These are phyloP conservation scores for Temnothorax longispinosus DNA, from an alignment of 1,140 invertebrate species.

Conservation along the genomic window DNA sequence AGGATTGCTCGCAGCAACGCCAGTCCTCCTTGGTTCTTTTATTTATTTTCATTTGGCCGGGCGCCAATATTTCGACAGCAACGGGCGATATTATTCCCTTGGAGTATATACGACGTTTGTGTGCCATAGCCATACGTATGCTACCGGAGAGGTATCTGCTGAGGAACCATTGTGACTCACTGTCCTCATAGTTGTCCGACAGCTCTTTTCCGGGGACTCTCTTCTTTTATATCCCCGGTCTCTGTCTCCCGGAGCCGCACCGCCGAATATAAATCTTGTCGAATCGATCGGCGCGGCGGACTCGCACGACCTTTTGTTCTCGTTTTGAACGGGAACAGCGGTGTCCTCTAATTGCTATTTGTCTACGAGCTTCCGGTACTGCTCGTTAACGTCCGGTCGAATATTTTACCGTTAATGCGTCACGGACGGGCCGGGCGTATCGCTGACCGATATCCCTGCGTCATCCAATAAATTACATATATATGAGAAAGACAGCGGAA, in stretches of 20 bases:
- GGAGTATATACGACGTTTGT: constrained; percentile 75
- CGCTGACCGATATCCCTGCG: constrained; percentile 2
- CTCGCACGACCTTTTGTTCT: constrained; percentile 48
- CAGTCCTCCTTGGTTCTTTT: constrained; percentile 76
- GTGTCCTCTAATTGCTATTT: constrained; percentile 63
- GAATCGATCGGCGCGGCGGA: constrained; percentile 29
- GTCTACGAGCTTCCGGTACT: constrained; percentile 52
- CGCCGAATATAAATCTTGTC: constrained; percentile 53
- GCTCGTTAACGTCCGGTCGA: constrained; percentile 50
- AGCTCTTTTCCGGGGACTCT: background rate
- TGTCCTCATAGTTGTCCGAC: constrained; percentile 68
- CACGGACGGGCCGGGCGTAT: background rate
- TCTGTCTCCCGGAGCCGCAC: background rate
- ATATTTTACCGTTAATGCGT: constrained; percentile 53
- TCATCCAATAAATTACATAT: constrained; percentile 24
- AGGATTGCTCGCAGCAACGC: background rate
- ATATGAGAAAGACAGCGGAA: constrained; percentile 18
- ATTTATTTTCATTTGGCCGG: constrained; percentile 84
- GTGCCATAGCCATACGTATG: constrained; percentile 69
- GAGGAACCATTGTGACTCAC: constrained; percentile 74
- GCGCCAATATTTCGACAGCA: constrained; percentile 81
- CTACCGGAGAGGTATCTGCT: constrained; percentile 58
- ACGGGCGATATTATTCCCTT: constrained; percentile 83
- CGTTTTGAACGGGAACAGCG: constrained; percentile 47
- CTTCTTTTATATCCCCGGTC: constrained; percentile 26